Percentiles rank a stretch among this genome's conserved stretches.
Conservation (phyloP, 2,888 invertebrate genomes). For the Machimus atricapillus region DNA sequence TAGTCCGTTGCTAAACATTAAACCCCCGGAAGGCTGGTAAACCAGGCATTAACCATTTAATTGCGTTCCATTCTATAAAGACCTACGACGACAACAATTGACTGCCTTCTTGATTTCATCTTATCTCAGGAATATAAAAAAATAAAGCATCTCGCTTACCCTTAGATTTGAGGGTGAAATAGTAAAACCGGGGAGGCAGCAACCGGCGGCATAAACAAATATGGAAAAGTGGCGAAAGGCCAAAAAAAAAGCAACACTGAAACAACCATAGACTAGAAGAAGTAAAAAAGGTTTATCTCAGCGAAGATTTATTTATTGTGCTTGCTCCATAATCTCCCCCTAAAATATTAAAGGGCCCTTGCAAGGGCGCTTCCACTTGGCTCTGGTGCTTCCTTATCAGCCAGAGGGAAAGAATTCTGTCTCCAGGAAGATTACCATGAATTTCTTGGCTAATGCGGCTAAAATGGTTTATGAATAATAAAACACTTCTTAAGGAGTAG, state of each 20-base stretch:
- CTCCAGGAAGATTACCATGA: conserved; percentile 21
- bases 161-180: background rate
- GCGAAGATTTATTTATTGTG: conserved; percentile 14
- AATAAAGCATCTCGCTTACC: background rate
- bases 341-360: conserved; percentile 15
- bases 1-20: background rate
- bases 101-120: background rate
- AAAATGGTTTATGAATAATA: conserved; percentile 27
- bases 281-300: conserved; percentile 11
- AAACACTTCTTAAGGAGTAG: background rate
- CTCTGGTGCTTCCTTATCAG: conserved; percentile 5
- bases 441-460: background rate
- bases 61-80: background rate
- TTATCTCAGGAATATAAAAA: background rate
- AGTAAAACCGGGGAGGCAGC: background rate
- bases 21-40: background rate
- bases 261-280: background rate
- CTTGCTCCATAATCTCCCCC: conserved; percentile 10
- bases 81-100: background rate
- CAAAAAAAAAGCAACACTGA: background rate
- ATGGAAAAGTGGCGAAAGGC: background rate
- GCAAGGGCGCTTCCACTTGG: background rate
- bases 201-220: background rate
- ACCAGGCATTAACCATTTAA: background rate
- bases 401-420: conserved; percentile 1